Percentiles rank a stretch among this genome's conserved stretches.
Evolutionary conservation across 2,888 invertebrate species (phyloP).

Genomic region (Diaphora mendica): DNA sequence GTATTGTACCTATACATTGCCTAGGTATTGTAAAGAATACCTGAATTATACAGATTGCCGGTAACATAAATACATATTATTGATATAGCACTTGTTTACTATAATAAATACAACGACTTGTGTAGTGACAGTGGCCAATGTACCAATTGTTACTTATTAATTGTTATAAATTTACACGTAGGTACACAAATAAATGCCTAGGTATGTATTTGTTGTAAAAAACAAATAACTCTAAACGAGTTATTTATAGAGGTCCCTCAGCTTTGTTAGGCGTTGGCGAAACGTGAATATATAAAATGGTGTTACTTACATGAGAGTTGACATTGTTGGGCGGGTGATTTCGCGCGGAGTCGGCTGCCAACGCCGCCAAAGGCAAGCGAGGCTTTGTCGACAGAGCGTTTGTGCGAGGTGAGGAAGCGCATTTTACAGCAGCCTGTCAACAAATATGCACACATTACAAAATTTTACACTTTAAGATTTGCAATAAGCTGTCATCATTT

Average conservation of each 20-base stretch:
- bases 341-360: slow-evolving; percentile 77
- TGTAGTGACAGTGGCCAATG: neutral
- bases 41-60: too few relatives aligned
- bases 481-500: neutral
- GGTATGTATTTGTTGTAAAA: neutral
- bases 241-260: neutral
- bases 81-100: neutral
- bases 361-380: slow-evolving; percentile 77
- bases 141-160: neutral
- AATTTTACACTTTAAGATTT: neutral
- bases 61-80: neutral
- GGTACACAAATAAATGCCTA: neutral
- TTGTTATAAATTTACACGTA: neutral
- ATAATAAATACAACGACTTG: neutral
- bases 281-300: slow-evolving; percentile 15
- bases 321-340: slow-evolving; percentile 83
- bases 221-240: neutral
- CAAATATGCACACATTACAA: slow-evolving; percentile 40
- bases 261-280: slow-evolving; percentile 8
- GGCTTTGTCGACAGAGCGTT: slow-evolving; percentile 82
- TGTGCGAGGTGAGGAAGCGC: slow-evolving; percentile 83
- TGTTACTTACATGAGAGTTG: slow-evolving; percentile 81
- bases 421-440: slow-evolving; percentile 82
- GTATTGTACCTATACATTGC: too few relatives aligned
- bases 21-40: neutral